A percentile compares a stretch with the other conserved stretches of the same genome.
Conservation (phyloP, 2,888 invertebrate genomes). For the Rhopalosiphum nymphaeae region DNA sequence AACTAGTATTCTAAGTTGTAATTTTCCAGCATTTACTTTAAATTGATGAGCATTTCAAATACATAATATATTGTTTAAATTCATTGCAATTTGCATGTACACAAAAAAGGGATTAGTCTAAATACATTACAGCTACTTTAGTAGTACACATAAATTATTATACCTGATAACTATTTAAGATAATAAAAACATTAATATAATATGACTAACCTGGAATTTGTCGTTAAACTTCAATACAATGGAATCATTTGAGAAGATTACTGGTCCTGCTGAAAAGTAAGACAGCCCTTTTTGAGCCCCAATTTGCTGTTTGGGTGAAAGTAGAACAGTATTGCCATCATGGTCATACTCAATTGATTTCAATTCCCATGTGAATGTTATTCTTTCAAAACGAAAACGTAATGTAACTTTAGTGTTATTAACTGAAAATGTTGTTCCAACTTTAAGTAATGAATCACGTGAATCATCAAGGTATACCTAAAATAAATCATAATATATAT, state of each 20-base stretch:
- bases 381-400: constrained; percentile 57
- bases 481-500: neutral
- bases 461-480: constrained; percentile 22
- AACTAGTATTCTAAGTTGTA: neutral
- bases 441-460: constrained; percentile 42
- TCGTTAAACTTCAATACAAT: constrained; percentile 36
- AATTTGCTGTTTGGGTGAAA: constrained; percentile 12
- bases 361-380: constrained; percentile 41
- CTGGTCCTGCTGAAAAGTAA: constrained; percentile 52
- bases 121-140: neutral
- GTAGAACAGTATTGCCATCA: neutral
- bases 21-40: neutral
- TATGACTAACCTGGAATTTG: constrained; percentile 56
- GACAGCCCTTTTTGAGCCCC: constrained; percentile 42
- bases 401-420: constrained; percentile 26
- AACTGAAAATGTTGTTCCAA: constrained; percentile 5
- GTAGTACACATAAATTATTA: neutral
- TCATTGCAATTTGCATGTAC: neutral
- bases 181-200: neutral
- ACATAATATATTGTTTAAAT: neutral
- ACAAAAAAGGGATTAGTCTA: neutral
- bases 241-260: constrained; percentile 35
- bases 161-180: neutral
- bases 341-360: constrained; percentile 45
- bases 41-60: neutral